phyloP scores from a whole-genome alignment of 2,113 vertebrate genomes.

The Caracal caracal region DNA sequence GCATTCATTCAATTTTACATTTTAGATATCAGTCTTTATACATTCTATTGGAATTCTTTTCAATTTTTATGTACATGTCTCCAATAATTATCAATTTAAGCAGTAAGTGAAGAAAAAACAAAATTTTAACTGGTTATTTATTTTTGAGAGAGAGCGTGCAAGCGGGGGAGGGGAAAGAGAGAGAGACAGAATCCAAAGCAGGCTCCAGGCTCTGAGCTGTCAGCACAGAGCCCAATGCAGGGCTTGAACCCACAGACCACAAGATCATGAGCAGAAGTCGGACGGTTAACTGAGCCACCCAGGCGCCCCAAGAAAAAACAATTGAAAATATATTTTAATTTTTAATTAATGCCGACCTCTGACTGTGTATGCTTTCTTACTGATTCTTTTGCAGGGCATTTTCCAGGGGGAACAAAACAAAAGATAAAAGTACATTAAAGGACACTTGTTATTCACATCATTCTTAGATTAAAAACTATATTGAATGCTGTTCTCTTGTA shows the following conservation, averaged over 20 bases:
- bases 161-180: no score
- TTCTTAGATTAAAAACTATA: slow-evolving; percentile 49
- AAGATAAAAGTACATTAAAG: slow-evolving; percentile 31
- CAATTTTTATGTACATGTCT: background rate
- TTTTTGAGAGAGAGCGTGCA: no score
- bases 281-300: no score
- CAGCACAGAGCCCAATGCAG: no score
- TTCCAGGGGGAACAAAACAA: background rate
- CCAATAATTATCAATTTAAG: background rate
- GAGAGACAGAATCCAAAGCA: no score
- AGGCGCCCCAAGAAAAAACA: slow-evolving; percentile 46
- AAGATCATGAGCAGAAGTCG: no score
- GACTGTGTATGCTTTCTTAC: slow-evolving; percentile 4
- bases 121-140: slow-evolving; percentile 31
- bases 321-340: background rate
- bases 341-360: slow-evolving; percentile 43
- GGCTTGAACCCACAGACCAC: no score
- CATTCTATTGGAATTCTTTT: background rate
- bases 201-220: no score
- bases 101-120: slow-evolving; percentile 52
- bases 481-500: slow-evolving; percentile 57
- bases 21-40: background rate
- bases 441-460: slow-evolving; percentile 23
- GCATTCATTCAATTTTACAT: slow-evolving; percentile 2
- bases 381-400: background rate